Evolutionary conservation across 1,140 invertebrate genomes (phyloP).

Genomic region (Penaeus indicus): DNA sequence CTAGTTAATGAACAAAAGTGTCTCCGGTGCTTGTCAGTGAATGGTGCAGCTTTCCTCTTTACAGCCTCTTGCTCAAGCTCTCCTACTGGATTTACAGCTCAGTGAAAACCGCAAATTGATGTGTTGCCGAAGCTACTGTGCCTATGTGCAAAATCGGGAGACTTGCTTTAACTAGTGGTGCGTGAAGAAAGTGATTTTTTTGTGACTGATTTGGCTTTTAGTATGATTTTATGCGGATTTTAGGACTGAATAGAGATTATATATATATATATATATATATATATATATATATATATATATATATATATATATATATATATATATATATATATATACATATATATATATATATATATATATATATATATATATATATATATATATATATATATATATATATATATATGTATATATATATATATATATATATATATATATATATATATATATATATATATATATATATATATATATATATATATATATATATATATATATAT

Average conservation of each 20-base stretch:
- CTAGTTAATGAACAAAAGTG: too few relatives aligned
- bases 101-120: too few relatives aligned
- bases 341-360: not conserved
- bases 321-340: not conserved
- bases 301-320: constrained; percentile 7
- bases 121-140: too few relatives aligned
- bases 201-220: too few relatives aligned
- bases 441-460: not conserved
- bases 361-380: constrained; percentile 10
- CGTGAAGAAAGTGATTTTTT: too few relatives aligned
- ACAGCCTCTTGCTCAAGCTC: too few relatives aligned
- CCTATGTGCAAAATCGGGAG: too few relatives aligned
- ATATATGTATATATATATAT: not conserved
- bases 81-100: too few relatives aligned
- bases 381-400: not conserved
- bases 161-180: too few relatives aligned
- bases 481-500: constrained; percentile 7
- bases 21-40: too few relatives aligned
- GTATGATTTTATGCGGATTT: too few relatives aligned
- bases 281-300: not conserved
- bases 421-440: constrained; percentile 7
- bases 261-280: not conserved
- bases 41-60: too few relatives aligned
- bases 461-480: not conserved
- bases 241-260: not conserved